Evolutionary conservation across 2,888 invertebrate genomes (phyloP).

Genomic region (Caenorhabditis sp.): DNA sequence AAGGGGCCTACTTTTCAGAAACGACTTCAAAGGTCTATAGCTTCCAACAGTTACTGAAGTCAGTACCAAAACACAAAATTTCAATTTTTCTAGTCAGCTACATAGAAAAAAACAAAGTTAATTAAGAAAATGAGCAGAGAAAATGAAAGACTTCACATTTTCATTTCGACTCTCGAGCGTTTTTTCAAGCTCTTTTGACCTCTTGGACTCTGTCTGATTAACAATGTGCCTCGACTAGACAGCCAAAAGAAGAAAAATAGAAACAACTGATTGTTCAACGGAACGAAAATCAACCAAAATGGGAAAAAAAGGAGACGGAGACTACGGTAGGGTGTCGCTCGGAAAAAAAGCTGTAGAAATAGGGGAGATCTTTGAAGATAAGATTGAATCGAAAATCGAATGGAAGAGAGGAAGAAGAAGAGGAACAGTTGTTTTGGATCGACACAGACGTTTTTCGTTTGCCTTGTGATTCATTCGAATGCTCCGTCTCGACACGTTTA

Average conservation of each 20-base stretch:
- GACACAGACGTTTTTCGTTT: constrained; percentile 36
- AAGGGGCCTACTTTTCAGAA: too few relatives aligned
- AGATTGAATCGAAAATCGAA: constrained; percentile 8
- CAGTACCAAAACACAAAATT: background rate
- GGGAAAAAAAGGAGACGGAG: background rate
- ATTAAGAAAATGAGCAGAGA: constrained; percentile 5
- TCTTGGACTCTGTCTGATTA: constrained; percentile 19
- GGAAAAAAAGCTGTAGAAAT: constrained; percentile 9
- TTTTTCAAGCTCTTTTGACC: constrained; percentile 18
- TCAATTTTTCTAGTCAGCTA: background rate
- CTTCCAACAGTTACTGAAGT: too few relatives aligned
- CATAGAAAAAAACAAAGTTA: constrained; percentile 1
- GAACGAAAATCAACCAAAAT: constrained; percentile 15
- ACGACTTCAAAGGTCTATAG: too few relatives aligned
- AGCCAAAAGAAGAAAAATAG: constrained; percentile 12
- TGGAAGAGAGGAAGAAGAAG: too few relatives aligned
- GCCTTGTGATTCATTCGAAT: constrained; percentile 50
- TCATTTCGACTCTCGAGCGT: background rate
- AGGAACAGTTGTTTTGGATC: constrained; percentile 30
- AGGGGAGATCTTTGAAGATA: constrained; percentile 3
- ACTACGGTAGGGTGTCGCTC: background rate
- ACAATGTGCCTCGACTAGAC: constrained; percentile 3
- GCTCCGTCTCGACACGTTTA: background rate
- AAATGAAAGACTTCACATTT: constrained; percentile 4
- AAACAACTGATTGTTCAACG: constrained; percentile 41